Base-by-base conservation (phyloP, 2,797 vertebrate species). In the Aselliscus stoliczkanus region DNA sequence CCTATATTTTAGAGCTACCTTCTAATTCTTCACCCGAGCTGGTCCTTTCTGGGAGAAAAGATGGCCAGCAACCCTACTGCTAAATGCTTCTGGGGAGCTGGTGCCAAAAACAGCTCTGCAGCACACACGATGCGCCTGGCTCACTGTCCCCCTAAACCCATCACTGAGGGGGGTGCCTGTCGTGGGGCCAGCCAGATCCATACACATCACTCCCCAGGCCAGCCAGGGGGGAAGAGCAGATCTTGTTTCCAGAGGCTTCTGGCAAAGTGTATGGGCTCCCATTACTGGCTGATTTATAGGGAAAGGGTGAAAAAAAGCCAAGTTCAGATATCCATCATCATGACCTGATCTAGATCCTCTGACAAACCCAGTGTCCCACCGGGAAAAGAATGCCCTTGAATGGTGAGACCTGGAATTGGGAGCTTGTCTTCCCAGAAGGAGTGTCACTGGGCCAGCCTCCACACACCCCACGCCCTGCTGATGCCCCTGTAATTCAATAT, bases 111-210 rank as follows among this genome's bases (percentile, higher is more conserved):
- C 87, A 27, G 21, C 67, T 60, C n/a, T 82, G 56, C 34, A 0
- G 58, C 86, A n/a, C 1, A 1, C 20, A 47, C 31, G 58, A 18
- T 2, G 42, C 12, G 75, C 23, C 83, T 1, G 5, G 56, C 23
- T 79, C 34, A 4, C 20, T 37, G 0, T 6, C 14, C 79, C 44
- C 44, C 31, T 25, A 37, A 37, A 56, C 23, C 10, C 25, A 14
- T 4, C 15, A 0, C 60, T 56, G 44, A 18, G 31, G 3, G 23
- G 50, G 13, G 13, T 67, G 10, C 1, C 25, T 0, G 18, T 1
- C 2, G 31, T 1, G 14, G 34, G 31, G 54, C n/a, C 11, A 4
- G 52, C 75, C 72, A 69, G 82, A 25, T 23, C 62, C 6, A 1
- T 42, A 39, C 44, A 25, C 23, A 39, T 34, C 18, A 0, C 65